A percentile compares a stretch with the other conserved stretches of the same genome.
Conservation (phyloP, 2,797 vertebrate genomes). For the Eulemur rubriventer region DNA sequence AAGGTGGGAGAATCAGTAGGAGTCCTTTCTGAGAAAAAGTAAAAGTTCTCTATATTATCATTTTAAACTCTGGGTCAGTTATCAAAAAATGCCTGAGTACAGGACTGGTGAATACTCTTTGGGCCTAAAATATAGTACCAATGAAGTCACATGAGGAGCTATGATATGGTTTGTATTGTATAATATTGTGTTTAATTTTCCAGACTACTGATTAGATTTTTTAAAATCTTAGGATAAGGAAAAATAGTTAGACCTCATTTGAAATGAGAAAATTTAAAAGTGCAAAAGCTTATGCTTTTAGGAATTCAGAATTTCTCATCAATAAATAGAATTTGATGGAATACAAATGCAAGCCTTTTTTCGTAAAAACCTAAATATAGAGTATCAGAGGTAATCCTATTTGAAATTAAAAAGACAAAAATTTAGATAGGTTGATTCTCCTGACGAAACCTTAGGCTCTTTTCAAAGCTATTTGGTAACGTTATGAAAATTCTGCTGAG, state of each 20-base stretch:
- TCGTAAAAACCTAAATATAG: neutral
- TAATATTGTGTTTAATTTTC: neutral
- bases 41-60: neutral
- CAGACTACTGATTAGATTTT: neutral
- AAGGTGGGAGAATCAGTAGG: neutral
- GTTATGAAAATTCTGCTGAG: neutral
- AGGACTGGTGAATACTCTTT: neutral
- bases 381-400: neutral
- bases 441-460: neutral
- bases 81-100: neutral
- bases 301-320: conserved; percentile 24
- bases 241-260: conserved; percentile 14
- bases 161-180: neutral
- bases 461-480: conserved; percentile 26
- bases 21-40: neutral
- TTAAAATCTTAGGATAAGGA: neutral
- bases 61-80: neutral
- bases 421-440: neutral
- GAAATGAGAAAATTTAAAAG: conserved; percentile 16
- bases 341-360: neutral
- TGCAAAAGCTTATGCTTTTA: neutral
- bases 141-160: neutral
- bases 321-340: conserved; percentile 28
- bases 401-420: conserved; percentile 44
- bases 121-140: neutral